Conservation (phyloP, 2,797 vertebrate genomes). For the Anguilla obscura region DNA sequence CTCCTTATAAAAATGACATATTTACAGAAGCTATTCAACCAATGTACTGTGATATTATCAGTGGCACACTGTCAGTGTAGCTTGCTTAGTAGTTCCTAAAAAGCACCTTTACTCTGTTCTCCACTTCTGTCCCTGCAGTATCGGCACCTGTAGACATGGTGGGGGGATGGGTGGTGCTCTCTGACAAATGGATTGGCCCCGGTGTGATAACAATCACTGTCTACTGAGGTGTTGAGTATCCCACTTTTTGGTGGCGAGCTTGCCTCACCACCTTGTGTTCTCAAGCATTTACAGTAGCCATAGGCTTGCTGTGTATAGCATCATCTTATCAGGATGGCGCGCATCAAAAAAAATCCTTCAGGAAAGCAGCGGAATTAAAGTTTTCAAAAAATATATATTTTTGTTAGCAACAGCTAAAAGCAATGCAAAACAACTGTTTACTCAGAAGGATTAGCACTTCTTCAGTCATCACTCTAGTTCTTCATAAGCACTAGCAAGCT, state of each 20-base stretch:
- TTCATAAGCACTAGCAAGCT: neutral
- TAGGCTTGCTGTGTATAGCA: neutral
- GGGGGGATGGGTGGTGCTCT: no score
- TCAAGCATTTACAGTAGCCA: no score
- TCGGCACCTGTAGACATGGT: no score
- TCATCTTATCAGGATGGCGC: no score
- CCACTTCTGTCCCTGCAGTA: no score
- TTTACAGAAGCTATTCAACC: neutral
- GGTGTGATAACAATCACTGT: neutral
- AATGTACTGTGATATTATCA: neutral
- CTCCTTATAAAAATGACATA: neutral
- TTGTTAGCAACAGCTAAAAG: neutral
- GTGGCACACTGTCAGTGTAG: neutral
- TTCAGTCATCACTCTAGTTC: neutral
- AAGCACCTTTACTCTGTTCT: no score
- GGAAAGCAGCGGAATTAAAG: neutral
- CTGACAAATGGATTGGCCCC: neutral
- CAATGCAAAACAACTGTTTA: neutral
- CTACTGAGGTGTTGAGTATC: neutral
- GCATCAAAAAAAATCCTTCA: neutral
- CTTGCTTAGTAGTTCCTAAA: neutral
- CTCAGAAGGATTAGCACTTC: neutral
- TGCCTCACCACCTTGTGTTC: no score
- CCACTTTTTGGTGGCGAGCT: no score
- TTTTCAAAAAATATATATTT: neutral